Conservation (phyloP, 2,888 invertebrate genomes). For the Polydrusus cervinus region DNA sequence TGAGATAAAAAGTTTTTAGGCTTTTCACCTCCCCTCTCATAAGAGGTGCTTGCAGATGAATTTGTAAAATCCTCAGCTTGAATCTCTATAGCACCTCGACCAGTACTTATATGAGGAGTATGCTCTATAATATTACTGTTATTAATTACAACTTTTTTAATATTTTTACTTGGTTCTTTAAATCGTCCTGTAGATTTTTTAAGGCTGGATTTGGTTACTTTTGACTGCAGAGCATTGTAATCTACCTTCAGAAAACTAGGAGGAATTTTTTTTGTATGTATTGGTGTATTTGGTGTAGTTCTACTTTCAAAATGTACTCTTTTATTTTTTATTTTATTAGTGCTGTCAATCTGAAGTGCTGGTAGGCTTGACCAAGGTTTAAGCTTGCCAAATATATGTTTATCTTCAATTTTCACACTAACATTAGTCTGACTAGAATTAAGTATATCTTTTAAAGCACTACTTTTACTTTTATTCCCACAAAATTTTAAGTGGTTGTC, state of each 20-base stretch:
- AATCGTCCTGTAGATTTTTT: constrained; percentile 55
- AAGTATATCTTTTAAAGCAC: constrained; percentile 48
- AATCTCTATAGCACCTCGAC: constrained; percentile 59
- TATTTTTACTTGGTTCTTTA: constrained; percentile 56
- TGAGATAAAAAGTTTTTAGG: constrained; percentile 56
- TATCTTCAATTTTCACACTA: constrained; percentile 18
- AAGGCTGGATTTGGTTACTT: constrained; percentile 50
- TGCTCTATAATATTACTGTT: constrained; percentile 68
- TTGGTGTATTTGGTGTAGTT: constrained; percentile 68
- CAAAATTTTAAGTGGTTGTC: constrained; percentile 65
- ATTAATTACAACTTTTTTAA: constrained; percentile 66
- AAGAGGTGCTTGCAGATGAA: constrained; percentile 52
- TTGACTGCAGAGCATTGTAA: constrained; percentile 60
- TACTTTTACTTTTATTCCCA: constrained; percentile 39
- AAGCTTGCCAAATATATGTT: constrained; percentile 62
- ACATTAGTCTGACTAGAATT: constrained; percentile 33
- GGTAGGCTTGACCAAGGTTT: constrained; percentile 70
- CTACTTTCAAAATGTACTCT: constrained; percentile 63
- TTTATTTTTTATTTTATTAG: constrained; percentile 55
- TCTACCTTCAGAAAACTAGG: constrained; percentile 66
- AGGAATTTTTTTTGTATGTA: constrained; percentile 62
- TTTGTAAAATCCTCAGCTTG: constrained; percentile 59
- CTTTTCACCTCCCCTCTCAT: constrained; percentile 43
- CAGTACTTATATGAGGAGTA: constrained; percentile 65
- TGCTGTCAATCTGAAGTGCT: constrained; percentile 62